phyloP scores from a whole-genome alignment of 2,797 vertebrate species.

The Sebastes cheni region DNA sequence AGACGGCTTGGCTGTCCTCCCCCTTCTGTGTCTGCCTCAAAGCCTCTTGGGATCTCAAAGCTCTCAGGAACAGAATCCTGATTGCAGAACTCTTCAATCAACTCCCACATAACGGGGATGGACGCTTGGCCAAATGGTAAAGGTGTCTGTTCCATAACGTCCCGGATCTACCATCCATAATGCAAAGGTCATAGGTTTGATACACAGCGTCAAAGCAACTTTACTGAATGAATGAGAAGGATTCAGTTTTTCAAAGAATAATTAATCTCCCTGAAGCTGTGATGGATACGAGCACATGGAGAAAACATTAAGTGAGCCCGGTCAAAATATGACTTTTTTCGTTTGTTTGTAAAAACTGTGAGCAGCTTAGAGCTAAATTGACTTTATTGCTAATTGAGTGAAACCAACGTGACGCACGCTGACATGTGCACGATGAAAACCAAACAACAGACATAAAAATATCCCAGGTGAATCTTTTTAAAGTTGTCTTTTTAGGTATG shows the following conservation, averaged over 20 bases:
- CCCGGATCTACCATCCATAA: constrained; percentile 2
- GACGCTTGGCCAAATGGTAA: constrained; percentile 16
- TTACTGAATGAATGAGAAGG: constrained; percentile 5
- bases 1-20: constrained; percentile 46
- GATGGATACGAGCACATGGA: constrained; percentile 46
- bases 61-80: constrained; percentile 52
- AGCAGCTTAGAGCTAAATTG: not conserved
- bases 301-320: constrained; percentile 22
- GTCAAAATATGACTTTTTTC: not conserved
- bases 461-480: not conserved
- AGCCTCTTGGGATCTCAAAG: constrained; percentile 50
- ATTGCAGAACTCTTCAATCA: constrained; percentile 69
- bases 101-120: constrained; percentile 43
- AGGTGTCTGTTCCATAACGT: constrained; percentile 37
- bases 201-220: constrained; percentile 6
- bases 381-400: not conserved
- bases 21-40: constrained; percentile 31
- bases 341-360: constrained; percentile 2
- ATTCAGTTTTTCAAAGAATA: constrained; percentile 16
- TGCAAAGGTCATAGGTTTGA: constrained; percentile 42
- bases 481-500: not conserved
- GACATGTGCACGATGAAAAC: not conserved
- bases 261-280: constrained; percentile 9
- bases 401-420: not conserved
- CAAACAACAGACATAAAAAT: not conserved